Evolutionary conservation across 2,888 invertebrate species (phyloP), one percentile per base, ranked within the genome.

Genomic region (Ochropacha duplaris): DNA sequence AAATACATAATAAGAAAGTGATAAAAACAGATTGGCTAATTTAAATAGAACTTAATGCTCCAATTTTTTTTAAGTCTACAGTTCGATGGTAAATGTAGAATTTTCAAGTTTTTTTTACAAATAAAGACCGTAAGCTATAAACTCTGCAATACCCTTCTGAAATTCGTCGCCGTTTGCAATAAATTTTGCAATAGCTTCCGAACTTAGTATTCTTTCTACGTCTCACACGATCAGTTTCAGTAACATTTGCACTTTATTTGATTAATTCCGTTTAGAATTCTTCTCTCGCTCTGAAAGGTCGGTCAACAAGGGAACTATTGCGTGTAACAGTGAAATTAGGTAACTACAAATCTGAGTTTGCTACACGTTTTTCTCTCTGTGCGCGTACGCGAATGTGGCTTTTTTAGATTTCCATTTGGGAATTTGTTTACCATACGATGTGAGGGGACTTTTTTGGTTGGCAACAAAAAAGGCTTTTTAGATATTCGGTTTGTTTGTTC

Each of bases 161-260:
- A 31, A 34, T n/a, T 36, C 36, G 19, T 52, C 34, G 19, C 12
- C 51, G n/a, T 51, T 31, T 34, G 19, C 16, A 34, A 52, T 52
- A 11, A 19, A 31, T 52, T 44, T 44, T 44, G 16, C 44, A 44
- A 9, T 19, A 44, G 44, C 22, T 22, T 31, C 52, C 52, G 9
- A 19, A 31, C 19, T 52, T 26, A 12, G 31, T 52, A 52, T 52
- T 52, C 52, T 52, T 31, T 52, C 52, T 19, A 19, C 16, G 22
- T 52, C 34, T 22, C 52, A 22, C 34, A 22, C 31, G 52, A 52
- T 52, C 24, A 12, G 31, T 52, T 19, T 44, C 44, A 9, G 52
- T 52, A 34, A 52, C 52, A 16, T 52, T 31, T 52, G 52, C 52
- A 52, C 52, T 52, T 52, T 52, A 52, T 52, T 52, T 52, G 52